A percentile compares a stretch with the other conserved stretches of the same genome.
These are phyloP conservation scores for Drosophila parvula DNA, from an alignment of 1,140 invertebrate genomes.

Conservation along the genomic window DNA sequence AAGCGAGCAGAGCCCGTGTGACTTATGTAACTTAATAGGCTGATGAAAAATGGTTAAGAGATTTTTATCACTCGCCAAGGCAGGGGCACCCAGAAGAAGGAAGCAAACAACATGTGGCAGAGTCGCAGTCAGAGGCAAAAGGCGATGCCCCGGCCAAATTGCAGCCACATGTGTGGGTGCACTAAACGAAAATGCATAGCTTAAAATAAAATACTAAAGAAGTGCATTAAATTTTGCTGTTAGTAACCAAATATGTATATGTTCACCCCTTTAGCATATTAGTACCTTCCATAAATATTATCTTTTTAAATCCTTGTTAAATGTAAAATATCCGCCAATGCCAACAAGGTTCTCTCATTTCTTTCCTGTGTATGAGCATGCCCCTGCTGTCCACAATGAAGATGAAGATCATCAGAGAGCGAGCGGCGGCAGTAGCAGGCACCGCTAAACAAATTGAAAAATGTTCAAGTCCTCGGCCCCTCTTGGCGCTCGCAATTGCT, in stretches of 20 bases:
- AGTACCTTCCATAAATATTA: too few relatives aligned
- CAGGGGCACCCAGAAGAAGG: constrained; percentile 25
- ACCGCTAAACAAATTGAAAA: constrained; percentile 77
- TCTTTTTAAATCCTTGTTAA: too few relatives aligned
- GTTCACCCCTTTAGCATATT: too few relatives aligned
- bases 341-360: not conserved
- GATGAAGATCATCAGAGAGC: constrained; percentile 55
- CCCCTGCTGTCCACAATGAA: constrained; percentile 40
- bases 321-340: too few relatives aligned
- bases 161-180: constrained; percentile 76
- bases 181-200: not conserved
- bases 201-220: too few relatives aligned
- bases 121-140: constrained; percentile 38
- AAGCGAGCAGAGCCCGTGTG: constrained; percentile 37
- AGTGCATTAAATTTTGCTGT: too few relatives aligned
- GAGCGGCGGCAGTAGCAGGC: constrained; percentile 23
- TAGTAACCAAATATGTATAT: too few relatives aligned
- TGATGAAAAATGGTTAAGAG: constrained; percentile 71
- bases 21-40: constrained; percentile 82
- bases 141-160: constrained; percentile 67
- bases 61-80: constrained; percentile 70
- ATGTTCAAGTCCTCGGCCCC: constrained; percentile 73
- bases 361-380: not conserved
- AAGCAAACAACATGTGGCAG: constrained; percentile 57
- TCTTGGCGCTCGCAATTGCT: constrained; percentile 78